Conservation (phyloP, 2,797 vertebrate genomes). For the Phalanger gymnotis region DNA sequence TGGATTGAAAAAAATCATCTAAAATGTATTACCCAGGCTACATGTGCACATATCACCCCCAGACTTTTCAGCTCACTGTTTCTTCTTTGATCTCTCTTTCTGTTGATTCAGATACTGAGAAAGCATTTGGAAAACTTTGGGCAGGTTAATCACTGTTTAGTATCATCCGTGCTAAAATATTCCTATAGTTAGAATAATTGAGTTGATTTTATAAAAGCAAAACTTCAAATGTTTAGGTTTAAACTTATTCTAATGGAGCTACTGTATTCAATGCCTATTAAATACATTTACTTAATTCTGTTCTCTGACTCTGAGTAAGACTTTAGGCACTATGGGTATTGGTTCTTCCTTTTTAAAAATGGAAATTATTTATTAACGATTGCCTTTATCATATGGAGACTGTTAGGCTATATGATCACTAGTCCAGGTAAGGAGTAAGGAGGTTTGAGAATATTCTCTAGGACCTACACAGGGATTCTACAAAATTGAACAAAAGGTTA, state of each 20-base stretch:
- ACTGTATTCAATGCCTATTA: background rate
- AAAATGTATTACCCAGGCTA: background rate
- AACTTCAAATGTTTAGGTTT: background rate
- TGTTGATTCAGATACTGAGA: background rate
- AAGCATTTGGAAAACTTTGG: background rate
- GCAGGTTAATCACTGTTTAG: background rate
- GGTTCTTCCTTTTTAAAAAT: background rate
- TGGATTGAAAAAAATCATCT: background rate
- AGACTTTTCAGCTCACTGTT: background rate
- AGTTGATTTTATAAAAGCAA: background rate
- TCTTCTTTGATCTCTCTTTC: background rate
- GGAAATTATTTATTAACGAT: background rate
- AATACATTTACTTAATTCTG: background rate
- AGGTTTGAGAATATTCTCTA: background rate
- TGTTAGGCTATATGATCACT: background rate
- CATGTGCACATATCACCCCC: background rate
- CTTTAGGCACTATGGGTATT: background rate
- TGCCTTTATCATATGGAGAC: background rate
- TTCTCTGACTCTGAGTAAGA: background rate
- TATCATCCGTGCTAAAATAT: constrained; percentile 3
- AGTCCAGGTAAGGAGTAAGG: background rate
- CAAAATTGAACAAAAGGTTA: background rate
- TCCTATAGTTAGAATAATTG: background rate
- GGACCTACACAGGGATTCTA: background rate
- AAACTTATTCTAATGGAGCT: background rate